Evolutionary conservation across 1,140 invertebrate genomes (phyloP), one percentile per base, ranked within the genome.

Genomic region (Hyposmocoma kahamanoa): DNA sequence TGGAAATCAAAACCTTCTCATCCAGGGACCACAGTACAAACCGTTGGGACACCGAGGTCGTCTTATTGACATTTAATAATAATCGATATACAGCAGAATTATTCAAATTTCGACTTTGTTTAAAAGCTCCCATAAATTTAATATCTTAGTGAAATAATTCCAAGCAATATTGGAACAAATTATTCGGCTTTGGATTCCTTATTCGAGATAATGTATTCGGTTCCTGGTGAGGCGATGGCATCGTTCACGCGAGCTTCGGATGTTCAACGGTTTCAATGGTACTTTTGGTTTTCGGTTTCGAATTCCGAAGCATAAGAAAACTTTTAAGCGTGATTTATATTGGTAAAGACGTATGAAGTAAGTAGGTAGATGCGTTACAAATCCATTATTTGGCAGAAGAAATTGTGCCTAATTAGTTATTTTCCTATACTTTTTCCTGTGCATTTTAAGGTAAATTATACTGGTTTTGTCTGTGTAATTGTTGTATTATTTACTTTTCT

Each of bases 181-280:
- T 74, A 72, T 74, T 52, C 74, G 60, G 56, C 49, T n/a, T n/a
- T 42, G 66, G 59, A 77, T 75, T 70, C 64, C 66, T 68, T 61
- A 47, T 19, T 47, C 11, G 47, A 69, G 74, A 79, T 77, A 79
- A 79, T 78, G 59, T 76, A 78, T 79, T 70, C 75, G 72, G 75
- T 77, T 71, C 55, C 51, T 55, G 38, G 51, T 50, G 49, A 55
- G 51, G 54, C 71, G 78, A 80, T 80, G 64, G 75, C 67, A 82
- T 79, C 78, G 72, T 79, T 79, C 75, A 78, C 73, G 75, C 72
- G 67, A 67, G 67, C 70, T 64, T 69, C 48, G 66, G 52, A 77
- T 71, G 64, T 68, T 69, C 56, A 49, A 50, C 46, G 13, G 9
- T 26, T 26, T 19, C 21, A 17, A 22, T 15, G 38, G 54, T 53